These are phyloP conservation scores for Emydoidea blandingii DNA, from an alignment of 2,797 vertebrate species.

Conservation along the genomic window DNA sequence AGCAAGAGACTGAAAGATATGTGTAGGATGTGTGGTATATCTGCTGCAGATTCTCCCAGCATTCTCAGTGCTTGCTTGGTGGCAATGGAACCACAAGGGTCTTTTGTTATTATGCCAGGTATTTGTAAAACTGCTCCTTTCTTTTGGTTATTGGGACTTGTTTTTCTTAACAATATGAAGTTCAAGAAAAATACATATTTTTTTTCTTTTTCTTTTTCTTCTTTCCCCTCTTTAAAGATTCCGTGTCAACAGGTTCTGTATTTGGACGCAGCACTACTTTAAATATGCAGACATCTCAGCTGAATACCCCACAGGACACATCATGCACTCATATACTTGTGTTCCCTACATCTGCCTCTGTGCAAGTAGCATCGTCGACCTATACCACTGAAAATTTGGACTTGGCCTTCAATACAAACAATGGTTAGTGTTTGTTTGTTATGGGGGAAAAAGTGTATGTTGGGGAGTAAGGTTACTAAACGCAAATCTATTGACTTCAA, in stretches of 20 bases:
- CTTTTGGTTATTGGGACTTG: accelerated
- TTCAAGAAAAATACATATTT: neutral
- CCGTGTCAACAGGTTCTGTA: conserved; percentile 96
- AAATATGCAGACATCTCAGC: conserved; percentile 97
- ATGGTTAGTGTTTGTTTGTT: conserved; percentile 83
- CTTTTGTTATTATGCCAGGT: conserved; percentile 99
- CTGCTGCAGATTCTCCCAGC: conserved; percentile 96
- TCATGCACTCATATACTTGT: conserved; percentile 99
- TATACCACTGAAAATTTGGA: conserved; percentile 96
- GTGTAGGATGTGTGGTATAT: conserved; percentile 99
- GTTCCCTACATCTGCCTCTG: conserved; percentile 96
- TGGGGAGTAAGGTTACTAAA: neutral
- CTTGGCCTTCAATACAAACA: conserved; percentile 95
- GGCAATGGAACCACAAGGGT: conserved; percentile 98
- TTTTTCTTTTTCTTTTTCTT: neutral
- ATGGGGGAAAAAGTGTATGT: accelerated
- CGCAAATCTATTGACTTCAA: neutral
- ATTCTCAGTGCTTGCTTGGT: conserved; percentile 98
- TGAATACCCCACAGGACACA: conserved; percentile 98
- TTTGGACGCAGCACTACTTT: conserved; percentile 98
- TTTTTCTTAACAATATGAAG: neutral
- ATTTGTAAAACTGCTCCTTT: neutral
- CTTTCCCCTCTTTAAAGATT: conserved; percentile 85
- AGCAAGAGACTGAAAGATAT: conserved; percentile 97
- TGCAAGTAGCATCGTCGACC: conserved; percentile 94